Conservation (phyloP, 2,797 vertebrate genomes). For the Gambusia yucatana region DNA sequence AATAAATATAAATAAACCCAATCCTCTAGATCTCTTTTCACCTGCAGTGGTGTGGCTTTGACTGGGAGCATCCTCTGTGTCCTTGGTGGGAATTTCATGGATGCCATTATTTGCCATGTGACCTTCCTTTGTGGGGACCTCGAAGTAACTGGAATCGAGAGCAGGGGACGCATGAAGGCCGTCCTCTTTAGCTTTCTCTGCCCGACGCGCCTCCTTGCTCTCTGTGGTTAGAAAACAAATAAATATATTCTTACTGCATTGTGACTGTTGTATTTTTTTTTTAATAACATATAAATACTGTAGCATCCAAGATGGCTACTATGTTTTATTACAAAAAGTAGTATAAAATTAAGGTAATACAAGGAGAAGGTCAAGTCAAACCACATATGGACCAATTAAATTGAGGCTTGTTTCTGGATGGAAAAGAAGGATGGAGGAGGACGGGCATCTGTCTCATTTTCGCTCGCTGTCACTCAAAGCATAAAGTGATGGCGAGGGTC, state of each 20-base stretch:
- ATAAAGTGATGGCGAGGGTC: conserved; percentile 19
- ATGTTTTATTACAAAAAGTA: background rate
- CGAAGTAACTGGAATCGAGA: conserved; percentile 92
- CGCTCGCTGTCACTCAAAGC: conserved; percentile 12
- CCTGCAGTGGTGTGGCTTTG: conserved; percentile 53
- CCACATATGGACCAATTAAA: conserved; percentile 28
- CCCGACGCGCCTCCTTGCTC: conserved; percentile 83
- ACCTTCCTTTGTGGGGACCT: conserved; percentile 94
- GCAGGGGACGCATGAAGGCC: conserved; percentile 81
- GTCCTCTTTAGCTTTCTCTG: conserved; percentile 87
- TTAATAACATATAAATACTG: background rate
- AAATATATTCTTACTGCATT: background rate
- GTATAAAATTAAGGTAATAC: conserved; percentile 3
- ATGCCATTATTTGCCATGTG: conserved; percentile 87
- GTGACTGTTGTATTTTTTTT: background rate
- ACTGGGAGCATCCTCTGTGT: conserved; percentile 83
- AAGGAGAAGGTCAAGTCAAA: conserved; percentile 45
- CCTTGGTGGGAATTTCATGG: conserved; percentile 96
- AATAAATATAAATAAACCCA: background rate
- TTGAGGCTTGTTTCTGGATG: conserved; percentile 11
- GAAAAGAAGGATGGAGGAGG: background rate
- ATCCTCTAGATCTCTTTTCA: conserved; percentile 28
- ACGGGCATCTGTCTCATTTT: background rate
- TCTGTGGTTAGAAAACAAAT: conserved; percentile 62
- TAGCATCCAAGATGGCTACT: conserved; percentile 3